Conservation (phyloP, 2,113 vertebrate genomes). For the Gnathonemus echidnorhynchus region DNA sequence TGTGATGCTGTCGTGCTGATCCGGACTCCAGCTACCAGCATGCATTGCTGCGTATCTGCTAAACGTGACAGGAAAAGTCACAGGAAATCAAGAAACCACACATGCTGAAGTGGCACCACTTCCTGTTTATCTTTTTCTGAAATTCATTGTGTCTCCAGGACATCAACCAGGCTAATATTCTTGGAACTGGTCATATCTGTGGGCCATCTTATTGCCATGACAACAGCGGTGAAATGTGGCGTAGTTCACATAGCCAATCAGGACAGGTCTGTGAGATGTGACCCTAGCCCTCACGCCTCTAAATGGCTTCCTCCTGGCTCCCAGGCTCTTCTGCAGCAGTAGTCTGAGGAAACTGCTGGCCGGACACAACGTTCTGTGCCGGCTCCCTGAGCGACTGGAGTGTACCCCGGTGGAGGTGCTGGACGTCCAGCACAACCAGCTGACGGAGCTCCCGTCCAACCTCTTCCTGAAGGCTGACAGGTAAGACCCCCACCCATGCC, state of each 20-base stretch:
- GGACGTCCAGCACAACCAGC: slow-evolving; percentile 91
- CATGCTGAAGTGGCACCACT: neutral
- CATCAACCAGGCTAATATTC: neutral
- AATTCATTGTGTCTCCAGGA: neutral
- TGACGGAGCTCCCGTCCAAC: slow-evolving; percentile 80
- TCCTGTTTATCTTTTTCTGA: neutral
- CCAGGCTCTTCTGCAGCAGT: slow-evolving; percentile 81
- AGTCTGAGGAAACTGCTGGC: slow-evolving; percentile 84
- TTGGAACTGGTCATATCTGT: neutral
- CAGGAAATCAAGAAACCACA: neutral
- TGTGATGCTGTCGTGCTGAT: neutral
- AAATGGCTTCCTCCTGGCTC: slow-evolving; percentile 18
- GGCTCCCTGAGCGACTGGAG: slow-evolving; percentile 83
- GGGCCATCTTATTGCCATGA: neutral
- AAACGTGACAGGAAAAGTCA: neutral
- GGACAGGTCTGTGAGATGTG: neutral
- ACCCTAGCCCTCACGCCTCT: neutral
- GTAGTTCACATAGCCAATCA: neutral
- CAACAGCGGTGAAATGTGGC: neutral
- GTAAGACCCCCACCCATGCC: slow-evolving; percentile 42
- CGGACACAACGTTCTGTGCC: slow-evolving; percentile 78
- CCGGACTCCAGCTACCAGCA: neutral
- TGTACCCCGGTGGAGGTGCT: slow-evolving; percentile 81
- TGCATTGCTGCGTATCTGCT: neutral
- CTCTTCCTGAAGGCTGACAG: slow-evolving; percentile 89